Conservation (phyloP, 1,140 invertebrate genomes). For the Trachymyrmex cornetzi region DNA sequence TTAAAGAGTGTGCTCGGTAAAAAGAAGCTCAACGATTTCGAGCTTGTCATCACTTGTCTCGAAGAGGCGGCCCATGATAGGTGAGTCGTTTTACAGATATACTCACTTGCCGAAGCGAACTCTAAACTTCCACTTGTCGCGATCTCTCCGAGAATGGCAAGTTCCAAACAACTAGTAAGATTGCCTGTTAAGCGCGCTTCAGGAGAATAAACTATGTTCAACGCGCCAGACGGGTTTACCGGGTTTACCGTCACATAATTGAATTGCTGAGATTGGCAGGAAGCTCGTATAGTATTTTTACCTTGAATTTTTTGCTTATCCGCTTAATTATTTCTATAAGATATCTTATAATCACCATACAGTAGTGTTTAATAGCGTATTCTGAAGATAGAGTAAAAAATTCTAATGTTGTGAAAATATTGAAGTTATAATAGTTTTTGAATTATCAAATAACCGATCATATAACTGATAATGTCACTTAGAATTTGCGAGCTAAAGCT, state of each 20-base stretch:
- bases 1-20: conserved; percentile 85
- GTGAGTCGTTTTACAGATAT: conserved; percentile 69
- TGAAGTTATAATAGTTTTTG: too few species aligned
- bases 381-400: too few species aligned
- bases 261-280: not conserved
- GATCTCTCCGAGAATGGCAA: not conserved
- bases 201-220: conserved; percentile 32
- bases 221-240: not conserved
- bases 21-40: conserved; percentile 85
- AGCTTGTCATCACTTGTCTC: conserved; percentile 86
- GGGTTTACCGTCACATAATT: conserved; percentile 5
- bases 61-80: conserved; percentile 86
- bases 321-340: not conserved
- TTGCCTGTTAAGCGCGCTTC: conserved; percentile 11
- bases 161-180: conserved; percentile 19
- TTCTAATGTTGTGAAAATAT: too few species aligned
- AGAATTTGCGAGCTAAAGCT: too few species aligned
- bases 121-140: not conserved
- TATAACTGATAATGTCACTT: too few species aligned
- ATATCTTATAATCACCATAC: too few species aligned
- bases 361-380: too few species aligned
- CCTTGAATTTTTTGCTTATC: not conserved
- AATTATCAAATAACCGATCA: too few species aligned
- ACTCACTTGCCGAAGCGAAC: not conserved
- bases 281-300: not conserved